Conservation (phyloP, 2,113 vertebrate genomes). For the Ptyas mucosa region DNA sequence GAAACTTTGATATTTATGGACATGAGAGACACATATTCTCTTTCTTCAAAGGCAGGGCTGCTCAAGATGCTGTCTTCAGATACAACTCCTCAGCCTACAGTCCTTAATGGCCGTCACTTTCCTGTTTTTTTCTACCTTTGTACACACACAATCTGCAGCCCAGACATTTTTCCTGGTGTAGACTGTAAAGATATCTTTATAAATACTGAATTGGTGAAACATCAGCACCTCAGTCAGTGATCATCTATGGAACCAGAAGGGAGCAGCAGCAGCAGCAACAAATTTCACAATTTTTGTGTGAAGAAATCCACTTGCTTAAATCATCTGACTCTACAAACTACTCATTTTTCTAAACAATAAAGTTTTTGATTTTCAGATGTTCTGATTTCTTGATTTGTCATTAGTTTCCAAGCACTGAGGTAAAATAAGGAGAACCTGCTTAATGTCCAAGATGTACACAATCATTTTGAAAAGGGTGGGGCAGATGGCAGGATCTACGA, state of each 20-base stretch:
- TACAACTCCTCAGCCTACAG: not conserved
- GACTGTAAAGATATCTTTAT: not conserved
- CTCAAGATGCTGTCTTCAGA: not conserved
- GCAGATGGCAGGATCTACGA: not conserved
- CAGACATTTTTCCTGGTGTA: not conserved
- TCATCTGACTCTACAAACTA: not conserved
- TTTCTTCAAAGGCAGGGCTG: not conserved
- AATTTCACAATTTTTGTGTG: not conserved
- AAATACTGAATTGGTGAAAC: not conserved
- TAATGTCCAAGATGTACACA: not conserved
- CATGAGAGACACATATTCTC: not conserved
- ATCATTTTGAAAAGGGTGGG: not conserved
- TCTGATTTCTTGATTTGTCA: not conserved
- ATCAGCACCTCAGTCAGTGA: not conserved
- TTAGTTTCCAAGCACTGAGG: not conserved
- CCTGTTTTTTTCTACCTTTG: not conserved
- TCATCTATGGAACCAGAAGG: not conserved
- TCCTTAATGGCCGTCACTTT: not conserved
- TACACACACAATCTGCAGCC: not conserved
- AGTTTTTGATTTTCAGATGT: slow-evolving; percentile 1
- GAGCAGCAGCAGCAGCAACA: not conserved
- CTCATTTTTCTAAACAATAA: slow-evolving; percentile 9
- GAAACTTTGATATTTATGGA: not conserved
- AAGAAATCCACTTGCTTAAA: not conserved
- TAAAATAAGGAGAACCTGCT: not conserved